Conservation (phyloP, 1,140 invertebrate genomes). For the Drosophila murphyi region DNA sequence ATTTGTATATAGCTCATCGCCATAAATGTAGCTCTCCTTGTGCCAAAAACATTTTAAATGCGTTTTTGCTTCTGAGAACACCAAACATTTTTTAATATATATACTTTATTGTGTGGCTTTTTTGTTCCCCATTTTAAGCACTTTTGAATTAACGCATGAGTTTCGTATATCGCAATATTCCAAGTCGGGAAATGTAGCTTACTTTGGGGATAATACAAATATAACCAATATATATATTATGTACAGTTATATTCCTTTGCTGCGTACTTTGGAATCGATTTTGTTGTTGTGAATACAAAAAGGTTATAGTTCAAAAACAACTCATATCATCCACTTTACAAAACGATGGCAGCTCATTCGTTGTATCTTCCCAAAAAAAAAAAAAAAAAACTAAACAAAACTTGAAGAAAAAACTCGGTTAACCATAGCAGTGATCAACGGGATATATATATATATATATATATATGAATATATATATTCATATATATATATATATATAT, state of each 20-base stretch:
- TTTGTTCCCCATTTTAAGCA: not conserved
- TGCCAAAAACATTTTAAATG: not conserved
- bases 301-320: not conserved
- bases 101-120: not conserved
- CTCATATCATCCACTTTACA: too few species aligned
- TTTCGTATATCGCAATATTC: constrained; percentile 3
- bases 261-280: constrained; percentile 14
- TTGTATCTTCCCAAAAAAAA: too few species aligned
- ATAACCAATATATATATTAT: constrained; percentile 1
- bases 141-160: constrained; percentile 22
- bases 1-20: constrained; percentile 28
- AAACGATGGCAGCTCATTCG: too few species aligned
- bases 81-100: not conserved
- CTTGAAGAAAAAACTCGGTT: too few species aligned
- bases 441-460: constrained; percentile 10
- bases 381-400: too few species aligned
- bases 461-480: not conserved
- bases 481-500: not conserved
- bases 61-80: not conserved
- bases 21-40: constrained; percentile 12
- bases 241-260: not conserved
- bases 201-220: constrained; percentile 9
- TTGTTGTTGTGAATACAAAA: not conserved
- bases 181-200: constrained; percentile 8
- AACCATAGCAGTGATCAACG: not conserved